Evolutionary conservation across 2,797 vertebrate genomes (phyloP).

Genomic region (Glyptemys insculpta): DNA sequence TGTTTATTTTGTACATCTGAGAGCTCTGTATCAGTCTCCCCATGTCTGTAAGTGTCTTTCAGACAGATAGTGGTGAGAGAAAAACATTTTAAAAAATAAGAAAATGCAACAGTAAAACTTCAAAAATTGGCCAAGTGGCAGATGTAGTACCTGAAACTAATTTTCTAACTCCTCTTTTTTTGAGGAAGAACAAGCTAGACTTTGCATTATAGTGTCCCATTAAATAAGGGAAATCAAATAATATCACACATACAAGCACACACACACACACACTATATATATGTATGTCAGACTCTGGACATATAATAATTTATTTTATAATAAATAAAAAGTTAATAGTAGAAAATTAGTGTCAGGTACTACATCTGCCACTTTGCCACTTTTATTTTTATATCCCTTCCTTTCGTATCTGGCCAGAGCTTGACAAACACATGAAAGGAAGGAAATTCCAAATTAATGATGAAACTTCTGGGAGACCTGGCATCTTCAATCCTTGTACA

Average conservation of each 20-base stretch:
- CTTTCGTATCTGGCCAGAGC: no score
- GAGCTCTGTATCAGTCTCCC: not conserved
- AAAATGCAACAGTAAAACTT: not conserved
- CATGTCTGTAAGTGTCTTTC: not conserved
- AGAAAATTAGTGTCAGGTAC: not conserved
- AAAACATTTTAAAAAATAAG: not conserved
- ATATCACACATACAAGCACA: not conserved
- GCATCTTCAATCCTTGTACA: constrained; percentile 5
- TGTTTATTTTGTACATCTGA: not conserved
- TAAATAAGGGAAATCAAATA: not conserved
- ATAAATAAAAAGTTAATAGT: no score
- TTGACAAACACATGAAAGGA: no score
- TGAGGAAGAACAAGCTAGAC: rapidly evolving
- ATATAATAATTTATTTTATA: no score
- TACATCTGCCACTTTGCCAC: rapidly evolving
- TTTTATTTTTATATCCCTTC: not conserved
- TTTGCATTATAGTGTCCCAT: not conserved
- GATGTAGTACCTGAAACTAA: not conserved
- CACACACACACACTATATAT: no score
- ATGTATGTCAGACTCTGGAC: no score
- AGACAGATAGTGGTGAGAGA: not conserved
- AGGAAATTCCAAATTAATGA: not conserved
- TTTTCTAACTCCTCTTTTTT: not conserved
- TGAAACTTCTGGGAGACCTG: not conserved
- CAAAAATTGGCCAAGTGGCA: not conserved